Base-by-base conservation (phyloP, 1,140 invertebrate genomes). In the Stegodyphus dumicola region DNA sequence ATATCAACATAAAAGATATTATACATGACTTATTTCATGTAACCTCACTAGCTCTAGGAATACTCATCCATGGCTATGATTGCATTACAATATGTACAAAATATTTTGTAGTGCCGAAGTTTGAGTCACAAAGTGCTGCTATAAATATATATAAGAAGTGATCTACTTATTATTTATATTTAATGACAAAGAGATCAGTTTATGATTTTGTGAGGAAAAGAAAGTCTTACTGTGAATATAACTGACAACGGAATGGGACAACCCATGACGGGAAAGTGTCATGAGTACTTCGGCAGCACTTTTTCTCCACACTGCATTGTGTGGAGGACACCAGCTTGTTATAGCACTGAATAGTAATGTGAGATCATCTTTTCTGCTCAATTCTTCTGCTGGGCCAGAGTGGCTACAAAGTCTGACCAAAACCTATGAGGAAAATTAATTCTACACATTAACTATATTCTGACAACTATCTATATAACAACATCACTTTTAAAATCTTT, bases 291-390 rank as follows among this genome's bases (percentile, higher is more conserved):
- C 97, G 49, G 96, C 96, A 0, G 97, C 97, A 88, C 95, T 98
- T 91, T 99, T 99, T 86, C 98, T 93, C 98, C 98, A 99, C 90
- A 96, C 94, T 65, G 95, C 93, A 91, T 99, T 99, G 88, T 98
- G 94, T 13, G 94, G 92, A 9, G 96, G 95, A 91, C 97, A 99
- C 92, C 94, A 96, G 74, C 95, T 97, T 49, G 97, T 99, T 78
- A 99, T 98, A 60, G 97, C 98, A 88, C 96, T 97, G 91, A 99
- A 99, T 18, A 99, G 91, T 85, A 99, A 92, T 77, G 95, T 95
- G 56, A 99, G 92, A 92, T 99, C 98, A 92, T 99, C 98, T 92
- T 98, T 98, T 73, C 96, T 92, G 0, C 97, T 96, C 64, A 99
- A 91, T 92, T 99, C 98, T 91, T 99, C 98, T 74, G 97, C 96